Base-by-base conservation (phyloP, 2,888 invertebrate genomes). In the Cheilosia urbana region DNA sequence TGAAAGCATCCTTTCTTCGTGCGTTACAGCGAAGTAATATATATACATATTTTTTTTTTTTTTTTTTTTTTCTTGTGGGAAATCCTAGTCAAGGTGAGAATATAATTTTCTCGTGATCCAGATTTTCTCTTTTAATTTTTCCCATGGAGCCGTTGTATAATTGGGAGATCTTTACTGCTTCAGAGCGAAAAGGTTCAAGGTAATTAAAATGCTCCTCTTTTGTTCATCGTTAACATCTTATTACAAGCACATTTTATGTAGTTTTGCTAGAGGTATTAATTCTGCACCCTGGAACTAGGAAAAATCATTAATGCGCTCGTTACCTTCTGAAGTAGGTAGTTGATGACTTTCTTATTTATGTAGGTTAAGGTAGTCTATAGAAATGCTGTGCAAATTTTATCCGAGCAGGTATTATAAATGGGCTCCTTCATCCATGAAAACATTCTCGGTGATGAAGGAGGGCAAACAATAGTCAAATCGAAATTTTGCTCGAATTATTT, bases 231-330 rank as follows among this genome's bases (percentile, higher is more conserved):
- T 62, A 27, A 57, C 47, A n/a, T 71, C 49, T 58, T 55, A 34
- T 65, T 69, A 24, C 27, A 21, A 27, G 45, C 4, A 47, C 34
- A 62, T 69, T 69, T 15, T 53, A 71, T 57, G 37, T 19, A 57
- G 47, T 65, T 58, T 9, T 40, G 27, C 62, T 55, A 37, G 34
- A 2, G 37, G 17, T 55, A 30, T 40, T 30, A 37, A 60, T 71
- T 58, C 37, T 63, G 17, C 17, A 4, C 2, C 40, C 19, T 40
- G 45, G 51, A 47, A 45, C 27, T 4, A 15, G 21, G 13, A 1
- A 27, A 53, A 55, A 45, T 42, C 21, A 69, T 60, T 69, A 19
- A 69, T 77, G 69, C 69, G 47, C 69, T 63, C 62, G 49, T 78
- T 71, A 78, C 55, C 69, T 63, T 9, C 45, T 62, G 57, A 57